Base-by-base conservation (phyloP, 2,888 invertebrate genomes). In the Zeuzera pyrina region DNA sequence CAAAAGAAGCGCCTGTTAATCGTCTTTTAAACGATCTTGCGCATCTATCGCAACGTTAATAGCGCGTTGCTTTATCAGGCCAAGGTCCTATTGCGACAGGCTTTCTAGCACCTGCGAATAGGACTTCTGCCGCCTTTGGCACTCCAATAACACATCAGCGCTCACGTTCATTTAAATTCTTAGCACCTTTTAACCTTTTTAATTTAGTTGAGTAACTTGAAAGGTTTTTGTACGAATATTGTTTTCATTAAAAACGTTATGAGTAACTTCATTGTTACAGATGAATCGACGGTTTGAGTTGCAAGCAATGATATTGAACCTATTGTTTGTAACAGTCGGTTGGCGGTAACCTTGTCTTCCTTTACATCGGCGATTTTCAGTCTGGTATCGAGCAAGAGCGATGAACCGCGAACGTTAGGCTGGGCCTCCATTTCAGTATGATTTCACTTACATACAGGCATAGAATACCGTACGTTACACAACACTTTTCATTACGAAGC, bases 1-100 rank as follows among this genome's bases (percentile, higher is more conserved):
- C 59, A 51, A 59, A 68, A 78, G 70, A 67, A 71, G 70, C 63
- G 50, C 57, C 45, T 49, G 62, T 60, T 78, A 76, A 81, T 81
- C 74, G 78, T 73, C 72, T 78, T 79, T 79, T 79, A 79, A 79
- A 73, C 58, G 78, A 69, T 79, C 69, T 73, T 60, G 66, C 65
- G 64, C 66, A 58, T 58, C 57, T 67, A 69, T 61, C 64, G 73
- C 68, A 70, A 69, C 57, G 56, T 55, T 72, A 70, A 68, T 71
- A 68, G 67, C 63, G 58, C 57, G 55, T 71, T 71, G 63, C 55
- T 64, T 65, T 64, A 70, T 67, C 63, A 42, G 61, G 71, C 73
- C 79, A 83, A 76, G 81, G 81, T 65, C 50, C 44, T 42, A 41
- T 79, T 78, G 62, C 77, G 55, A 68, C 69, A 78, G 57, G 65